phyloP scores from a whole-genome alignment of 2,888 invertebrate species.

The Nowickia ferox region DNA sequence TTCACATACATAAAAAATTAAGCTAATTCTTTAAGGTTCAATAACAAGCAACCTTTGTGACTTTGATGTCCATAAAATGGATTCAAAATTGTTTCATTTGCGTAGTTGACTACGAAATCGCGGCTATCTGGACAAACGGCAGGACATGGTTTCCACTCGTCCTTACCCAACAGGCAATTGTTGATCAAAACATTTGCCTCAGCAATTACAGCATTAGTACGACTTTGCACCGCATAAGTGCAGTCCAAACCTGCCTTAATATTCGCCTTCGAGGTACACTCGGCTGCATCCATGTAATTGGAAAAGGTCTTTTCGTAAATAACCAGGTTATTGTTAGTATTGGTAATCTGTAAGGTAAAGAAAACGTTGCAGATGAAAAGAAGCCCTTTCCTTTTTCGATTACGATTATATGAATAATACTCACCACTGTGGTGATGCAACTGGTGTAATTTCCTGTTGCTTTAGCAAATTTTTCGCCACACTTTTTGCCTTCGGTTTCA shows the following conservation, averaged over 20 bases:
- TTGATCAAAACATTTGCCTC: constrained; percentile 41
- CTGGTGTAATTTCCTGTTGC: constrained; percentile 26
- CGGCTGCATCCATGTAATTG: constrained; percentile 33
- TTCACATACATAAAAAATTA: background rate
- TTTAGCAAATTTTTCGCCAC: background rate
- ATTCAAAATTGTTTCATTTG: constrained; percentile 62
- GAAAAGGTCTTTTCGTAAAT: constrained; percentile 50
- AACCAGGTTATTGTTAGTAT: constrained; percentile 9
- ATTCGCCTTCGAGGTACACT: constrained; percentile 37
- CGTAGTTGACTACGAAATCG: constrained; percentile 27
- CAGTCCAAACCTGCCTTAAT: constrained; percentile 55
- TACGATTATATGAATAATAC: background rate
- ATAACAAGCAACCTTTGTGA: constrained; percentile 18
- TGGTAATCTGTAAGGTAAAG: constrained; percentile 31
- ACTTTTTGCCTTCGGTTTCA: background rate
- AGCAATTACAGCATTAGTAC: constrained; percentile 21
- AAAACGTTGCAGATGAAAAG: background rate
- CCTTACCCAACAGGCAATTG: constrained; percentile 45
- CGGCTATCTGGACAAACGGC: constrained; percentile 22
- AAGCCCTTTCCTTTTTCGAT: background rate
- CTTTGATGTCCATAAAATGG: constrained; percentile 57
- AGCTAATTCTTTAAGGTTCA: background rate
- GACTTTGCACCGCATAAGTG: background rate
- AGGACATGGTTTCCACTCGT: constrained; percentile 30
- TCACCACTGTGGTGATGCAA: constrained; percentile 14